Conservation (phyloP, 2,113 vertebrate genomes). For the Myrmophylax atrothorax region DNA sequence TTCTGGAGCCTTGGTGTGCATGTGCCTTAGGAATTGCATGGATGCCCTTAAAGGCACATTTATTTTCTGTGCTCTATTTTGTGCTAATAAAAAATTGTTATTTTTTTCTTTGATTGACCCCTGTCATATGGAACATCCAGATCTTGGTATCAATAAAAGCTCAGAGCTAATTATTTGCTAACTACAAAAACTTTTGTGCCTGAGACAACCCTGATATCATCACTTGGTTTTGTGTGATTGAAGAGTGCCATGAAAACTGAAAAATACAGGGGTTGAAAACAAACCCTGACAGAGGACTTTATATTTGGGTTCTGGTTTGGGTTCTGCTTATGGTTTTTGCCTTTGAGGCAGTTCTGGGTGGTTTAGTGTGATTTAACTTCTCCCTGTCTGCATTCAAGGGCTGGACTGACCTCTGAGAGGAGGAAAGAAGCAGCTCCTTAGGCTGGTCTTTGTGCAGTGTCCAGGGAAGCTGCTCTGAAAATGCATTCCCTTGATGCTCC, state of each 20-base stretch:
- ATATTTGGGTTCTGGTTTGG: background rate
- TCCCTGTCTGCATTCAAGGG: background rate
- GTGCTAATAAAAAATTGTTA: background rate
- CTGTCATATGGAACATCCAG: background rate
- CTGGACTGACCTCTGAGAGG: background rate
- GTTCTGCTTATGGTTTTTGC: background rate
- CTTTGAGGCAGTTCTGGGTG: background rate
- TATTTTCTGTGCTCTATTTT: background rate
- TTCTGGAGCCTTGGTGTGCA: accelerated
- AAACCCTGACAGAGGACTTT: background rate
- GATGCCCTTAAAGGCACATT: background rate
- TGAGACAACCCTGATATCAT: background rate
- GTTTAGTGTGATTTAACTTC: background rate
- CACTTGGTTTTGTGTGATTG: background rate
- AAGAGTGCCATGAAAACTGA: background rate
- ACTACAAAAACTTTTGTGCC: background rate
- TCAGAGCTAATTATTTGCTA: background rate
- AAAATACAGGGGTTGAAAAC: background rate
- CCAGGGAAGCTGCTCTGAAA: background rate
- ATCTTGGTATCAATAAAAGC: background rate
- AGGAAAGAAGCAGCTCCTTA: background rate
- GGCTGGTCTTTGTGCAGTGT: background rate
- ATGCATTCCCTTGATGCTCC: background rate
- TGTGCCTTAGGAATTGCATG: background rate
- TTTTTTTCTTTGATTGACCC: background rate